Evolutionary conservation across 2,113 vertebrate genomes (phyloP).

Genomic region (Etheostoma cragini): DNA sequence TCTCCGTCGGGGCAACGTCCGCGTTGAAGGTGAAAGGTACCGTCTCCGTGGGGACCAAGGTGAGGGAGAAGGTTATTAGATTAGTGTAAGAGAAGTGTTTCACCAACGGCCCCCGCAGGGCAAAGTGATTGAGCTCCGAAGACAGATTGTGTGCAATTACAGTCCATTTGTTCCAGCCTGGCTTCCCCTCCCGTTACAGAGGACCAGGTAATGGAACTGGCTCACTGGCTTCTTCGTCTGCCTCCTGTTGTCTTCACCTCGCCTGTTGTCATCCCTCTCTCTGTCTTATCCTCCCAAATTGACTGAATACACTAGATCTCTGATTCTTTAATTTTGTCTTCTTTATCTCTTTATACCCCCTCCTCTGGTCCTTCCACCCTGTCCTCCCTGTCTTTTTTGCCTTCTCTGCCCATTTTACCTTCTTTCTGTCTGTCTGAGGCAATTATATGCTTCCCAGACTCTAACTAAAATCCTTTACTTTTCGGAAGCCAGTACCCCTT

Average conservation of each 20-base stretch:
- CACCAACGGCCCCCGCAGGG: constrained; percentile 61
- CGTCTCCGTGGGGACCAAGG: constrained; percentile 48
- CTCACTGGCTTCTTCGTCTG: constrained; percentile 34
- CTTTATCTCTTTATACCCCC: background rate
- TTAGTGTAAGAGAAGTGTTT: constrained; percentile 71
- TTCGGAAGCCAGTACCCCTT: background rate
- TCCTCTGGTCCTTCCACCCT: background rate
- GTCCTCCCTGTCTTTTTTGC: background rate
- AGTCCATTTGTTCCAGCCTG: constrained; percentile 76
- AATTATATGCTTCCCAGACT: constrained; percentile 63
- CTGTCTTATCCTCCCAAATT: constrained; percentile 16
- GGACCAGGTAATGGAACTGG: constrained; percentile 60
- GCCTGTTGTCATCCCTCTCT: constrained; percentile 18
- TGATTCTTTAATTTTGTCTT: constrained; percentile 23
- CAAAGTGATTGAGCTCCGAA: constrained; percentile 76
- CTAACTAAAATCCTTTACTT: constrained; percentile 39
- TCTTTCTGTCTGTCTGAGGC: constrained; percentile 38
- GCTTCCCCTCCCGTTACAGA: constrained; percentile 33
- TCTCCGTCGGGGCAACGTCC: background rate
- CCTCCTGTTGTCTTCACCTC: constrained; percentile 54
- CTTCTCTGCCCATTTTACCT: background rate
- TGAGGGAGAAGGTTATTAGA: constrained; percentile 69
- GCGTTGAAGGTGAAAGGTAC: constrained; percentile 64
- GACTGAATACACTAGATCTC: constrained; percentile 38
- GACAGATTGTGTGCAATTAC: constrained; percentile 80